Conservation (phyloP, 2,113 vertebrate species). For the Petrocephalus microphthalmus region DNA sequence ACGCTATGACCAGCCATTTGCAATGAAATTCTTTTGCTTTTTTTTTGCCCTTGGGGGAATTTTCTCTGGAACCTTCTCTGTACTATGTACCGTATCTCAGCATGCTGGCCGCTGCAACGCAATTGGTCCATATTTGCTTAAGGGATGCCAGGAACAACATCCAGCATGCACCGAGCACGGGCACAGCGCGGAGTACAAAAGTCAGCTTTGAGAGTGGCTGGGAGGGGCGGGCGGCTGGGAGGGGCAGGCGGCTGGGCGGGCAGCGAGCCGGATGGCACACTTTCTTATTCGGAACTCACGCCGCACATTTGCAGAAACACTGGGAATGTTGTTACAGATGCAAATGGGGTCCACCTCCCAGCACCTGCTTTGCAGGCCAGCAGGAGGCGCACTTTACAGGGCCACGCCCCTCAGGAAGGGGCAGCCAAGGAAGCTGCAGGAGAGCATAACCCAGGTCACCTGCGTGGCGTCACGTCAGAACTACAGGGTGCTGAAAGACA, state of each 20-base stretch:
- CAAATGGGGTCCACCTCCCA: not conserved
- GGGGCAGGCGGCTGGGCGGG: not conserved
- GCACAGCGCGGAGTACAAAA: not conserved
- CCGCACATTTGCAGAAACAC: conserved; percentile 54
- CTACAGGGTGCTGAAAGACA: not conserved
- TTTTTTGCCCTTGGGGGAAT: not conserved
- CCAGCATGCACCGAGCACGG: not conserved
- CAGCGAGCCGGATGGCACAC: conserved; percentile 40
- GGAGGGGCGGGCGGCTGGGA: not conserved
- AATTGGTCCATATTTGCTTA: conserved; percentile 9
- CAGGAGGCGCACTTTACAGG: not conserved
- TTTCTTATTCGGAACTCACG: conserved; percentile 46
- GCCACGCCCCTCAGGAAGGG: not conserved
- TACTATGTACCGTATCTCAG: not conserved
- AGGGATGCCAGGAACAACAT: not conserved
- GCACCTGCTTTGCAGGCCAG: not conserved
- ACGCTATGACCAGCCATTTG: not conserved
- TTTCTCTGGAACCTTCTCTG: not conserved
- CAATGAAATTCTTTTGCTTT: not conserved
- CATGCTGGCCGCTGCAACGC: not conserved
- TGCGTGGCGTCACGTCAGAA: not conserved
- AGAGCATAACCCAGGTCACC: not conserved
- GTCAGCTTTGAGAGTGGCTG: not conserved
- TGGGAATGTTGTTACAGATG: conserved; percentile 47
- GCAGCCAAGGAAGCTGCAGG: not conserved